Evolutionary conservation across 2,113 vertebrate genomes (phyloP).

Genomic region (Nycticorax nycticorax): DNA sequence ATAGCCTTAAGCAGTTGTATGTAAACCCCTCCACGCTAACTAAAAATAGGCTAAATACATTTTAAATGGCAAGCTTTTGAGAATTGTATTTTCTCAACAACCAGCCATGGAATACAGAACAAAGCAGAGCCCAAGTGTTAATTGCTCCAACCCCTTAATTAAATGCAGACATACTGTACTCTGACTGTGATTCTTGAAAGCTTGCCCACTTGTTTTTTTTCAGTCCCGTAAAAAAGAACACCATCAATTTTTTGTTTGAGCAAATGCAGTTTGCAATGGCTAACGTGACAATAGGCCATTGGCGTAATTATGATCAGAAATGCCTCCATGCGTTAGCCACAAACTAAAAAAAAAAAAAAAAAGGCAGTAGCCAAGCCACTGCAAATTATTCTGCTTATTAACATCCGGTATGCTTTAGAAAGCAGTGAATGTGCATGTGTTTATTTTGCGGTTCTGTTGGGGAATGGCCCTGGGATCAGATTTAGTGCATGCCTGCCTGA

Average conservation of each 20-base stretch:
- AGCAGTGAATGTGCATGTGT: background rate
- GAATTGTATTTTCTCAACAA: constrained; percentile 58
- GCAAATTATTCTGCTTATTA: constrained; percentile 31
- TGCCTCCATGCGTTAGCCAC: background rate
- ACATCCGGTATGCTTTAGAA: background rate
- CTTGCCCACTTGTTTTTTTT: constrained; percentile 34
- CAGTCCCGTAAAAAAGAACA: constrained; percentile 25
- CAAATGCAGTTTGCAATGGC: constrained; percentile 15
- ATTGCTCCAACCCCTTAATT: constrained; percentile 63
- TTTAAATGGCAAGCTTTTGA: constrained; percentile 58
- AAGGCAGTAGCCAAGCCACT: background rate
- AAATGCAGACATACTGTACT: constrained; percentile 65
- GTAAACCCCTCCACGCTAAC: background rate
- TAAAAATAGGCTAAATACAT: constrained; percentile 28
- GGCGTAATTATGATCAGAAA: constrained; percentile 21
- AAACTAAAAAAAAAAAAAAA: background rate
- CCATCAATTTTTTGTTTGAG: constrained; percentile 16
- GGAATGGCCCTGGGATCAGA: background rate
- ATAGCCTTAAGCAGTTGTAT: background rate
- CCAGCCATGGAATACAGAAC: constrained; percentile 50
- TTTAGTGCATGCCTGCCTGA: background rate
- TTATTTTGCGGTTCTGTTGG: background rate
- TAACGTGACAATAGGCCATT: constrained; percentile 35
- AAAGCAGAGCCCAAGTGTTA: constrained; percentile 59
- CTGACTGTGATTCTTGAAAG: constrained; percentile 66